Percentiles rank a stretch among this genome's conserved stretches.
Conservation (phyloP, 2,113 vertebrate genomes). For the Ceyx margarethae region DNA sequence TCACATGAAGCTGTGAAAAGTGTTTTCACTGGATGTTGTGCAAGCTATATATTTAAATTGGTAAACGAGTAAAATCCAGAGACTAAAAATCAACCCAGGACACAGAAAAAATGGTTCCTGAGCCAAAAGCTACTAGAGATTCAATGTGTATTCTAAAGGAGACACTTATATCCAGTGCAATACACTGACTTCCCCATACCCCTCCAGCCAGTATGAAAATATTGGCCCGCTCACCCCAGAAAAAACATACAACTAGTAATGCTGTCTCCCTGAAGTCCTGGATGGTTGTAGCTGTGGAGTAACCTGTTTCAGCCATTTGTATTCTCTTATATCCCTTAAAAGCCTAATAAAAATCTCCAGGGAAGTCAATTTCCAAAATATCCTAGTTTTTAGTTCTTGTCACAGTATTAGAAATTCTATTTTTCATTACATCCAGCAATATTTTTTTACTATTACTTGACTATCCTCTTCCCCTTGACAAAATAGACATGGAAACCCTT, state of each 20-base stretch:
- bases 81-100: not conserved
- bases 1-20: not conserved
- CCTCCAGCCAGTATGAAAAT: not conserved
- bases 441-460: not conserved
- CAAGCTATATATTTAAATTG: not conserved
- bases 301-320: not conserved
- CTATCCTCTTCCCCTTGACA: not conserved
- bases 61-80: not conserved
- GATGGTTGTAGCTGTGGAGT: not conserved
- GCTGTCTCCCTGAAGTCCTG: not conserved
- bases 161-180: not conserved
- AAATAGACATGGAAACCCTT: not conserved
- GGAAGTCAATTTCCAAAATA: not conserved
- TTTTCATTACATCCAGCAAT: not conserved
- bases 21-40: not conserved
- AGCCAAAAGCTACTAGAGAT: not conserved
- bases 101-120: not conserved
- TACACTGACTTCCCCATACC: not conserved
- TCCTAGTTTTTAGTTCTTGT: not conserved
- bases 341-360: not conserved
- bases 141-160: not conserved
- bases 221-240: not conserved
- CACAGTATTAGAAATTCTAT: not conserved
- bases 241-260: not conserved
- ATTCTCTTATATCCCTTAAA: not conserved